Conservation (phyloP, 2,797 vertebrate genomes). For the Holocentrus rufus region DNA sequence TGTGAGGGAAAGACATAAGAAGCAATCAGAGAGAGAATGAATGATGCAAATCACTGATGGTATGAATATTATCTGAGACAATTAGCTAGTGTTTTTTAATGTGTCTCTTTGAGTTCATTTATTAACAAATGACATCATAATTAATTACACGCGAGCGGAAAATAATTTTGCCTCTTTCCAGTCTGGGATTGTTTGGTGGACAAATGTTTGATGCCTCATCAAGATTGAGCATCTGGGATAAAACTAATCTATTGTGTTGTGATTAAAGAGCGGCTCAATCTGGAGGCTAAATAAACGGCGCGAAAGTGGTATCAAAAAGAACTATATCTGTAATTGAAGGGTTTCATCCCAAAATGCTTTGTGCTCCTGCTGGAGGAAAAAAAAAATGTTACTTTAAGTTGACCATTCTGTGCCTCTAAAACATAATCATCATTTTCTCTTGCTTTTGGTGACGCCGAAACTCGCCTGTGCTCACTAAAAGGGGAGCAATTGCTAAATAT, state of each 20-base stretch:
- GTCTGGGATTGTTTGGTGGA: slow-evolving; percentile 65
- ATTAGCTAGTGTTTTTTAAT: slow-evolving; percentile 57
- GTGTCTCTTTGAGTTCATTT: slow-evolving; percentile 57
- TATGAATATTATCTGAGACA: slow-evolving; percentile 45
- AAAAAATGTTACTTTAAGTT: slow-evolving; percentile 31
- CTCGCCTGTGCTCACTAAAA: too few relatives aligned
- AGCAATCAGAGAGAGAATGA: not conserved
- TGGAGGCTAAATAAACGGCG: slow-evolving; percentile 67
- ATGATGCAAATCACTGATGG: not conserved
- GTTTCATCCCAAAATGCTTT: slow-evolving; percentile 48
- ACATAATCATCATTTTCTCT: slow-evolving; percentile 11
- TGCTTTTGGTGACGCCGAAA: not conserved
- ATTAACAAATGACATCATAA: slow-evolving; percentile 60
- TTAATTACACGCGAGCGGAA: slow-evolving; percentile 67
- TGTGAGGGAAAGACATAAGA: slow-evolving; percentile 41
- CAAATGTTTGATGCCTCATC: slow-evolving; percentile 70
- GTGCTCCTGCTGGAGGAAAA: slow-evolving; percentile 33
- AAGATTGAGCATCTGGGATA: slow-evolving; percentile 62
- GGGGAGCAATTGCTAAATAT: too few relatives aligned
- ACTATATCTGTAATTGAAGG: slow-evolving; percentile 61
- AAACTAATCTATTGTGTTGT: slow-evolving; percentile 69
- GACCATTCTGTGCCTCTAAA: slow-evolving; percentile 15
- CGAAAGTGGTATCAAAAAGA: slow-evolving; percentile 64
- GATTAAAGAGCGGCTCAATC: slow-evolving; percentile 71
- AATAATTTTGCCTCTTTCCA: slow-evolving; percentile 62